Evolutionary conservation across 2,888 invertebrate genomes (phyloP), one percentile per base, ranked within the genome.

Genomic region (Erebia palarica): DNA sequence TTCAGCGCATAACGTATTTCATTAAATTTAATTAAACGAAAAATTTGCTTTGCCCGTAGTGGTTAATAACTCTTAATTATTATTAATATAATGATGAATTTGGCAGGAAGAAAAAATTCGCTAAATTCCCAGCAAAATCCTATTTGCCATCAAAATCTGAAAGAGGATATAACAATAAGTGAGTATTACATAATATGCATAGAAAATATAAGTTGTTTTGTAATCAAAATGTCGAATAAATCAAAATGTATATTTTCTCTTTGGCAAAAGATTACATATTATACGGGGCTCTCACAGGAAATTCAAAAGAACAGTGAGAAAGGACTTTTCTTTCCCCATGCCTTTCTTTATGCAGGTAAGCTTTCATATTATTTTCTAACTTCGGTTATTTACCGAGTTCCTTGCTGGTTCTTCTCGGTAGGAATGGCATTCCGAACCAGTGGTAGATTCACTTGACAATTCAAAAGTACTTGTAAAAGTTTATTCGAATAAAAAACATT

Each of bases 51-150:
- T n/a, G n/a, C n/a, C n/a, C n/a, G n/a, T n/a, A n/a, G n/a, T n/a
- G n/a, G n/a, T n/a, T n/a, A n/a, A n/a, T n/a, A n/a, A n/a, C n/a
- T n/a, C 21, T 21, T 21, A 21, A 21, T 21, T 21, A 21, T 21
- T 27, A 27, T 27, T 3, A 4, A 27, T 27, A 27, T 36, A 7
- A 36, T 36, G 36, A 7, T 36, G 36, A 1, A 5, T 72, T 73
- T 80, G 79, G 13, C 80, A 89, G 88, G 69, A 87, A 85, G 80
- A 87, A 80, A 78, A 86, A 80, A 71, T 83, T 87, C 60, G 77
- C 78, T 18, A 68, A 79, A 3, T 78, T 87, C 10, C 73, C 77
- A 18, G 70, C 77, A 21, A 75, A 73, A 64, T 79, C 75, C 18
- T 78, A 76, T 59, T 21, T 77, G 51, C 71, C 79, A 0, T 73